Conservation (phyloP, 2,797 vertebrate genomes). For the Microtus californicus region DNA sequence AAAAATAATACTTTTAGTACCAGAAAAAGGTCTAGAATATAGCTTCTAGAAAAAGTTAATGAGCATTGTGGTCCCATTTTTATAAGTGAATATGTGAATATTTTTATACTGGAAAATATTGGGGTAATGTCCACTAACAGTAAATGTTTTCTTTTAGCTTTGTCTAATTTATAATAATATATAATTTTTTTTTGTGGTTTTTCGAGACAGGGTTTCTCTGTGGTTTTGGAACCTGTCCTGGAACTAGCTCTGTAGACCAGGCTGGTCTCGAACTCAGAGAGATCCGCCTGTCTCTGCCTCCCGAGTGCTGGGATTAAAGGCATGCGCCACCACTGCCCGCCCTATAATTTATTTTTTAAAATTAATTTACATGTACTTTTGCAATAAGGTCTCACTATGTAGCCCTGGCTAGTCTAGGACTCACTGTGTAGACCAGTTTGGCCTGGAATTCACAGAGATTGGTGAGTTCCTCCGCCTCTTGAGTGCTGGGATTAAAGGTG, state of each 20-base stretch:
- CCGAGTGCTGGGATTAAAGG: no score
- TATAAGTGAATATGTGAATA: neutral
- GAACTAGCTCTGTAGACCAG: no score
- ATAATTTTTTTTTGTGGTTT: neutral
- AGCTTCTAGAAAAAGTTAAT: neutral
- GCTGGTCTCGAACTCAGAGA: no score
- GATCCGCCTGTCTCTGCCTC: no score
- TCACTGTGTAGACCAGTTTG: neutral
- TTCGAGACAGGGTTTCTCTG: no score
- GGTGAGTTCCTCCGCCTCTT: neutral
- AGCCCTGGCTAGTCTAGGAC: neutral
- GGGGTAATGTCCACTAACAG: neutral
- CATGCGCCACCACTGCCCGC: no score
- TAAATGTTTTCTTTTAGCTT: constrained; percentile 21
- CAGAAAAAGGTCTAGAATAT: neutral
- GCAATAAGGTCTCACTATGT: neutral
- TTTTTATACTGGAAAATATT: neutral
- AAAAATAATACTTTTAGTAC: neutral
- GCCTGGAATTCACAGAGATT: neutral
- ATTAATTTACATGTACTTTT: neutral
- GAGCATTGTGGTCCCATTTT: neutral
- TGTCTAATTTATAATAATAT: neutral
- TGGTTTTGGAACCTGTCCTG: no score
- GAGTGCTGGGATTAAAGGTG: neutral
- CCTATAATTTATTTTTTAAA: neutral